These are phyloP conservation scores for Calidris pygmaea DNA, from an alignment of 2,113 vertebrate species.

Conservation along the genomic window DNA sequence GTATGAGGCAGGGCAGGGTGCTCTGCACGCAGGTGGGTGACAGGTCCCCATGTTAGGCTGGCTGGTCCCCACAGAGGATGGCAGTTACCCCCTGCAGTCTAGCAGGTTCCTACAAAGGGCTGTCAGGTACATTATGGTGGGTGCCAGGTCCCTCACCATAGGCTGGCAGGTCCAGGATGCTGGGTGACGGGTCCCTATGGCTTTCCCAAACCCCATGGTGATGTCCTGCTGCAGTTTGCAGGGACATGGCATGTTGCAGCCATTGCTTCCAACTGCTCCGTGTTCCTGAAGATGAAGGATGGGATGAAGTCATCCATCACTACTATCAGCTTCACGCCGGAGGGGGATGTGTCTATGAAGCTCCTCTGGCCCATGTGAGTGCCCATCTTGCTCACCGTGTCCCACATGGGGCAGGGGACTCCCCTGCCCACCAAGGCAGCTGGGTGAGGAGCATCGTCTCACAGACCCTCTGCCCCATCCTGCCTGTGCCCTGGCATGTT, in stretches of 20 bases:
- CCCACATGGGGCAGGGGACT: accelerated
- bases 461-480: accelerated
- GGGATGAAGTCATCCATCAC: not conserved
- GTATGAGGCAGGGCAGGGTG: not conserved
- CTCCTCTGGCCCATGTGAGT: not conserved
- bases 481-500: accelerated
- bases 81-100: not conserved
- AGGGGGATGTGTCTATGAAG: not conserved
- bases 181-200: not conserved
- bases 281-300: conserved; percentile 35
- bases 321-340: not conserved
- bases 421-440: too few relatives aligned
- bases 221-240: conserved; percentile 9
- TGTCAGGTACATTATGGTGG: not conserved
- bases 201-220: not conserved
- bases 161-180: too few relatives aligned
- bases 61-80: not conserved
- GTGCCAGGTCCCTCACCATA: too few relatives aligned
- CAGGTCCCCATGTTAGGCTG: not conserved
- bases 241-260: not conserved
- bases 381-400: accelerated
- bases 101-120: not conserved
- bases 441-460: not conserved
- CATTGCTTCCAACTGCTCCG: not conserved
- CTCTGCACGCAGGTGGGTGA: accelerated